Percentiles rank a stretch among this genome's conserved stretches.
phyloP scores from a whole-genome alignment of 1,140 invertebrate species.

The Meloidogyne chitwoodi region DNA sequence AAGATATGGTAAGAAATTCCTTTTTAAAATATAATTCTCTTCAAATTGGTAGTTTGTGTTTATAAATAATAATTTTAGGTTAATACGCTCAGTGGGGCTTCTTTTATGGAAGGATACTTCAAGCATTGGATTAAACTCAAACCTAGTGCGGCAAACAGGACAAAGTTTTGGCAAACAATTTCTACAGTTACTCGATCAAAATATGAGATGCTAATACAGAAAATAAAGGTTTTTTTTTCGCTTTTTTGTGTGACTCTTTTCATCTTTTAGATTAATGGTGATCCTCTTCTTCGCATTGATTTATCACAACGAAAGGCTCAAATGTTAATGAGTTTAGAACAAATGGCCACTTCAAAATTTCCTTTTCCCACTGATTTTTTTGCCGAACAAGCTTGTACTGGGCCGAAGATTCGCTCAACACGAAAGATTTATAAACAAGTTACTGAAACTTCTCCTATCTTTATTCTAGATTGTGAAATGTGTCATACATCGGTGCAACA shows the following conservation, averaged over 20 bases:
- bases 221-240: constrained; percentile 23
- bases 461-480: constrained; percentile 34
- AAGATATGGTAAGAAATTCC: constrained; percentile 9
- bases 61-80: too few relatives aligned
- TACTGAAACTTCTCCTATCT: constrained; percentile 19
- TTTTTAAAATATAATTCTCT: too few relatives aligned
- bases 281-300: constrained; percentile 17
- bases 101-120: constrained; percentile 30
- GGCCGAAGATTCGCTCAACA: neutral
- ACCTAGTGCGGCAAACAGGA: neutral
- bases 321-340: constrained; percentile 22
- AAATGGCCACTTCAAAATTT: constrained; percentile 17
- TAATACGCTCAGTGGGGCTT: neutral
- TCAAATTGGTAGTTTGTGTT: too few relatives aligned
- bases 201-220: constrained; percentile 11
- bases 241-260: neutral
- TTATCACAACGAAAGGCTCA: constrained; percentile 6
- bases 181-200: constrained; percentile 18
- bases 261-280: constrained; percentile 11
- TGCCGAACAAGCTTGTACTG: neutral
- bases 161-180: constrained; percentile 25
- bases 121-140: constrained; percentile 20
- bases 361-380: constrained; percentile 11
- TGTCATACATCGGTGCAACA: constrained; percentile 20
- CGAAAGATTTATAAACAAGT: constrained; percentile 11